Base-by-base conservation (phyloP, 2,797 vertebrate species). In the Ispidina lecontei region DNA sequence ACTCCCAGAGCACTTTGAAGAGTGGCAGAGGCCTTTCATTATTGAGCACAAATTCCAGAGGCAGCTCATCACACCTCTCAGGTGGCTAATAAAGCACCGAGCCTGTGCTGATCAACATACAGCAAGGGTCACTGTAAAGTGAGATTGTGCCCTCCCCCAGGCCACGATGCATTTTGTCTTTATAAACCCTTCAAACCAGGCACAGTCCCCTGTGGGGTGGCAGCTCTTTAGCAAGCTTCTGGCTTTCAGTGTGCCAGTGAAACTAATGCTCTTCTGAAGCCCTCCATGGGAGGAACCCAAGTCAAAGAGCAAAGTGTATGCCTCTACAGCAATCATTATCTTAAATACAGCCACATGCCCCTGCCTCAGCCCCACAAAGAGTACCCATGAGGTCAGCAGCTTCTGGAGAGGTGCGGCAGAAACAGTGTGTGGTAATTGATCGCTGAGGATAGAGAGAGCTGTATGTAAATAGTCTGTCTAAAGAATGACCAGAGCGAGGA, bases 21-120 rank as follows among this genome's bases (percentile, higher is more conserved):
- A 65, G 28, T 81, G 59, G 87, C 22, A 87, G 81, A 87, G 76
- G 35, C 67, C 67, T 94, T 94, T 84, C 59, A 60, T 67, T 89
- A 59, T 52, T 46, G 46, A 80, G 39, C 43, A 47, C 49, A 58
- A 64, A 74, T 85, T 85, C 81, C 69, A 63, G 23, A 29, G 65
- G 84, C 81, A 79, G 63, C 77, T 84, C 77, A 23, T 65, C 15
- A 12, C 47, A 77, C 35, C 46, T 79, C 77, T 91, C 6, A 0
- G 58, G 54, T 76, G 64, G 52, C 81, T 82, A 71, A 87, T 91
- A 81, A 78, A 91, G 62, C 74, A 80, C 41, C 1, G 2, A 88
- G 58, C 69, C 4, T 0, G 13, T 76, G 84, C 64, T 76, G 71
- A 84, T 95, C 87, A 70, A 88, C 91, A 76, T 39, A 68, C 64